A percentile compares a stretch with the other conserved stretches of the same genome.
Conservation (phyloP, 2,113 vertebrate genomes). For the Talpa occidentalis region DNA sequence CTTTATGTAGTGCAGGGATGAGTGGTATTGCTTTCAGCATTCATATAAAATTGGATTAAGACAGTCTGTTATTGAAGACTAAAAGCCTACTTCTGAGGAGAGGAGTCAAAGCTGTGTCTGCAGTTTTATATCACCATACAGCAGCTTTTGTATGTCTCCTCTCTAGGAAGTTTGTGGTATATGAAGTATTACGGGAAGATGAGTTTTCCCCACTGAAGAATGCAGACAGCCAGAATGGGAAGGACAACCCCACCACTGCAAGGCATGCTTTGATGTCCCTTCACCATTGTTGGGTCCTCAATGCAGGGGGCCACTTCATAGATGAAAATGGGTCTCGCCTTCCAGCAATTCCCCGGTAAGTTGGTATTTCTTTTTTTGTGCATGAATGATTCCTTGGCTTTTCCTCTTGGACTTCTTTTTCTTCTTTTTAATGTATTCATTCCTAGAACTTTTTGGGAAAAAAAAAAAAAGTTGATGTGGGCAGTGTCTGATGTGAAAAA, state of each 20-base stretch:
- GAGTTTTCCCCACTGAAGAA: constrained; percentile 99
- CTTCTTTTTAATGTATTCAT: neutral
- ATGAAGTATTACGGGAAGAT: constrained; percentile 95
- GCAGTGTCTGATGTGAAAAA: neutral
- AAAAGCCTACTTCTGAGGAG: neutral
- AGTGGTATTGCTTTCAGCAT: neutral
- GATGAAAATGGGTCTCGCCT: constrained; percentile 94
- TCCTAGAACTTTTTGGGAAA: neutral
- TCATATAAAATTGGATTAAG: neutral
- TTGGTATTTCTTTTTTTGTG: neutral
- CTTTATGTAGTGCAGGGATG: neutral
- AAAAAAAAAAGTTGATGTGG: neutral
- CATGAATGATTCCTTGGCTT: accelerated
- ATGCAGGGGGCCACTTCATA: constrained; percentile 95
- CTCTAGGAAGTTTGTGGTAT: constrained; percentile 95
- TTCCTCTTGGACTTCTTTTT: neutral
- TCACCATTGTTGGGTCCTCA: constrained; percentile 99
- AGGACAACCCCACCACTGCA: constrained; percentile 98
- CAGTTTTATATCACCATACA: neutral
- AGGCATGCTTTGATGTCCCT: constrained; percentile 95
- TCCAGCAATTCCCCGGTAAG: constrained; percentile 96
- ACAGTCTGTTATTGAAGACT: neutral
- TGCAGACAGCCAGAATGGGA: constrained; percentile 95
- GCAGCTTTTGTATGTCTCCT: neutral
- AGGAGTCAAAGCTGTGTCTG: neutral